Evolutionary conservation across 2,113 vertebrate species (phyloP).

Genomic region (Rhinichthys klamathensis): DNA sequence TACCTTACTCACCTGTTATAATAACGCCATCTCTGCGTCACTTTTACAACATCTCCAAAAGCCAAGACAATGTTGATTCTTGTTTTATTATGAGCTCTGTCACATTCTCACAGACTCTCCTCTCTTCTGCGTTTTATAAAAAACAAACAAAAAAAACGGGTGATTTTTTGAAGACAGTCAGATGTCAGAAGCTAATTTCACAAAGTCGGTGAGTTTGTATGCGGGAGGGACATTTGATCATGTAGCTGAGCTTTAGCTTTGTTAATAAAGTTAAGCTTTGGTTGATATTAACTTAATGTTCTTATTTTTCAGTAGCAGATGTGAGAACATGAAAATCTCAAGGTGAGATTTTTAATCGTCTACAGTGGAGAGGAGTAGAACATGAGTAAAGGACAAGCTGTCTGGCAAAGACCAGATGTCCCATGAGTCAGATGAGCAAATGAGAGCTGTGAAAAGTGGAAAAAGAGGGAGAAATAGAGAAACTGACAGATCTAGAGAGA

Average conservation of each 20-base stretch:
- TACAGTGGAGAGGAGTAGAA: conserved; percentile 26
- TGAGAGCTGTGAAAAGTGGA: conserved; percentile 52
- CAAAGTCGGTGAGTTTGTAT: background rate
- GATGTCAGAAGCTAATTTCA: no score
- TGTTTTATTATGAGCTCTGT: no score
- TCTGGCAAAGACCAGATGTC: conserved; percentile 70
- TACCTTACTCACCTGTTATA: no score
- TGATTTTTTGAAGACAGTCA: no score
- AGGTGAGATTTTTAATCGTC: conserved; percentile 12
- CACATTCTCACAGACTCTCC: no score
- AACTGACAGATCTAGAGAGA: conserved; percentile 25
- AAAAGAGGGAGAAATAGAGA: conserved; percentile 46
- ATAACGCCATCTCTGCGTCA: no score
- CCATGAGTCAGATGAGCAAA: conserved; percentile 66
- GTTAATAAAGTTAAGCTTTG: background rate
- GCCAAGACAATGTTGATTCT: no score
- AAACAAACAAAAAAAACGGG: no score
- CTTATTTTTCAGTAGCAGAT: background rate
- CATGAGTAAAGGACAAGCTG: conserved; percentile 48
- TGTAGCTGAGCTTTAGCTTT: background rate
- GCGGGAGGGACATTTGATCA: background rate
- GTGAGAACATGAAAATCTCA: conserved; percentile 18
- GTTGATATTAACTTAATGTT: background rate
- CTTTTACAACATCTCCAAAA: no score
- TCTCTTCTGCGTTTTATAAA: no score